Evolutionary conservation across 2,888 invertebrate species (phyloP), one percentile per base, ranked within the genome.

Genomic region (Protodeltote pygarga): DNA sequence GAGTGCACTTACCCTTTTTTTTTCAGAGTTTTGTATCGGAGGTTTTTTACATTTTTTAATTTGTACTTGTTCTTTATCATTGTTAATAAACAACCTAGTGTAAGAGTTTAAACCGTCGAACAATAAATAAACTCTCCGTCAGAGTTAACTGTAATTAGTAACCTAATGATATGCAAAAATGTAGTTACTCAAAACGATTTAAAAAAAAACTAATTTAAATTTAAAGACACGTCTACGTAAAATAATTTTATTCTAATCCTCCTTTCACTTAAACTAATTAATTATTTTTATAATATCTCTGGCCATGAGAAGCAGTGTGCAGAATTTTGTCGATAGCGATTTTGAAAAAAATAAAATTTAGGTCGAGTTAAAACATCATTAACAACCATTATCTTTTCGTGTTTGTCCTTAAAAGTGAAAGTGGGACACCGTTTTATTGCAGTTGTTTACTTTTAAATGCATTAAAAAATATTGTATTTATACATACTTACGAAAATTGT

Each of bases 341-440:
- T 29, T 20, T 2, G 24, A 49, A 40, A 63, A 34, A 39, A 23
- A 16, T 31, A 31, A n/a, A n/a, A 58, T 58, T 49, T 19, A 52
- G 31, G 46, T 35, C 16, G 29, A 38, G 24, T 33, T 8, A 41
- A 41, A 39, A 42, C 21, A 40, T 40, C n/a, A 8, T 40, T 27
- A 32, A n/a, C 24, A 28, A 31, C 34, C 27, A 32, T 37, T 47
- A 44, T 39, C 11, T 29, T 38, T 38, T 29, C 34, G 47, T 47
- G 51, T 47, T 33, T 29, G 41, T 45, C 25, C 40, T 42, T 21
- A 11, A 29, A 38, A 46, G 42, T 46, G 50, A 45, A 60, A 48
- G 48, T 32, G n/a, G 34, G 33, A 14, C 52, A 37, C 13, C 17
- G 5, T 24, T 45, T 44, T 44, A 28, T 17, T 21, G 8, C 8